These are phyloP conservation scores for Papilio aristodemus DNA, from an alignment of 1,140 invertebrate genomes.

Conservation along the genomic window DNA sequence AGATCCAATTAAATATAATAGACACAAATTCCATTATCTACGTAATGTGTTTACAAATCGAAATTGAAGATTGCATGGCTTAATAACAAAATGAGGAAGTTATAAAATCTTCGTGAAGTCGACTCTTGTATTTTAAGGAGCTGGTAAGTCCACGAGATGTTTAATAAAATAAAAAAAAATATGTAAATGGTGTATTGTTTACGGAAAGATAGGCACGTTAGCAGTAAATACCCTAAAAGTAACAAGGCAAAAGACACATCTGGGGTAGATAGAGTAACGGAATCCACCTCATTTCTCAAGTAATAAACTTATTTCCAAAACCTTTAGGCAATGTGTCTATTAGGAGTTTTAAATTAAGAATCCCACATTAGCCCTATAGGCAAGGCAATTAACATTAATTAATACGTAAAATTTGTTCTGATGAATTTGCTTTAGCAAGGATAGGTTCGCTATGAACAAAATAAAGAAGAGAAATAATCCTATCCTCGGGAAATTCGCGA, in stretches of 20 bases:
- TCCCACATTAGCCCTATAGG: too few species aligned
- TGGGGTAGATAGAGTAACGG: too few species aligned
- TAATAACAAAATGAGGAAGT: conserved; percentile 7
- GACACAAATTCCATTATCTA: not conserved
- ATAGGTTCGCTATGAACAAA: not conserved
- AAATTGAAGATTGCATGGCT: not conserved
- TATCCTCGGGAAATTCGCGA: not conserved
- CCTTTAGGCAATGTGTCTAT: too few species aligned
- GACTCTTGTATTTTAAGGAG: not conserved
- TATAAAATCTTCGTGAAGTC: not conserved
- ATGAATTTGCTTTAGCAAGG: not conserved
- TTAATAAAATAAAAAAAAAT: not conserved
- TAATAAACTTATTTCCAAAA: too few species aligned
- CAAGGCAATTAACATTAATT: too few species aligned
- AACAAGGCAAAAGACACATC: too few species aligned
- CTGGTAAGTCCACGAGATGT: not conserved
- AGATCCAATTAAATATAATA: not conserved
- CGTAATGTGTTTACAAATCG: conserved; percentile 6
- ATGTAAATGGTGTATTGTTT: conserved; percentile 4
- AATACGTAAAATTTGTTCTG: not conserved
- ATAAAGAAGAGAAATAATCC: not conserved
- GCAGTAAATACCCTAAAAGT: not conserved
- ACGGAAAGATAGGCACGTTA: not conserved
- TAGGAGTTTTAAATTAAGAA: too few species aligned
- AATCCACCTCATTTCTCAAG: too few species aligned